These are phyloP conservation scores for Sussaba pulchella DNA, from an alignment of 2,888 invertebrate species.

Conservation along the genomic window DNA sequence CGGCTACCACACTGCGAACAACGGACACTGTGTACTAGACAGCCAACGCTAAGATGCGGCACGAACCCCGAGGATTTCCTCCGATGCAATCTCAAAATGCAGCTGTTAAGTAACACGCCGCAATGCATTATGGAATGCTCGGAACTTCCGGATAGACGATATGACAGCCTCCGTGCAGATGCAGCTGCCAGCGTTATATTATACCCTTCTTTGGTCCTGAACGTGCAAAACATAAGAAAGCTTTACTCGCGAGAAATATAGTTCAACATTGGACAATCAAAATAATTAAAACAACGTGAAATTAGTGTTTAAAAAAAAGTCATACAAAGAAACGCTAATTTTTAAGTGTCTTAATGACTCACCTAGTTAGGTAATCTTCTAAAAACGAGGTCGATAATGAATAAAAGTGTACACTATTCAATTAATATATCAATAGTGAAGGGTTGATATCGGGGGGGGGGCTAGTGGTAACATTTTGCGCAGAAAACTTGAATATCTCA, in stretches of 20 bases:
- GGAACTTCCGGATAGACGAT: not conserved
- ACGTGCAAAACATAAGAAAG: not conserved
- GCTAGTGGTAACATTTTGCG: too few species aligned
- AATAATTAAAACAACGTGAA: not conserved
- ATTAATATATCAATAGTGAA: too few species aligned
- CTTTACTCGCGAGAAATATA: not conserved
- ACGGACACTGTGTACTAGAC: constrained; percentile 7
- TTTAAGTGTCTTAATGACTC: too few species aligned
- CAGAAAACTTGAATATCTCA: too few species aligned
- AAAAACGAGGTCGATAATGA: too few species aligned
- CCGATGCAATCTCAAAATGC: constrained; percentile 58
- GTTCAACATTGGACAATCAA: not conserved
- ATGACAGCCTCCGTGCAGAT: not conserved
- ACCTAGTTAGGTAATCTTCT: too few species aligned
- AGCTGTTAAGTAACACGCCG: constrained; percentile 60
- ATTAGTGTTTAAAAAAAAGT: too few species aligned
- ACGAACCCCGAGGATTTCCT: constrained; percentile 14
- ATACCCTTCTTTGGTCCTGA: not conserved
- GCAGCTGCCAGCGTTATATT: not conserved
- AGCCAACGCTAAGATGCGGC: not conserved
- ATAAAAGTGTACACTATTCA: too few species aligned
- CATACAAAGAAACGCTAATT: too few species aligned
- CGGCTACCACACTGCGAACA: constrained; percentile 1
- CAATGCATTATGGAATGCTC: constrained; percentile 60
- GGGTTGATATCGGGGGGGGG: too few species aligned